Evolutionary conservation across 2,113 vertebrate genomes (phyloP).

Genomic region (Collichthys lucidus): DNA sequence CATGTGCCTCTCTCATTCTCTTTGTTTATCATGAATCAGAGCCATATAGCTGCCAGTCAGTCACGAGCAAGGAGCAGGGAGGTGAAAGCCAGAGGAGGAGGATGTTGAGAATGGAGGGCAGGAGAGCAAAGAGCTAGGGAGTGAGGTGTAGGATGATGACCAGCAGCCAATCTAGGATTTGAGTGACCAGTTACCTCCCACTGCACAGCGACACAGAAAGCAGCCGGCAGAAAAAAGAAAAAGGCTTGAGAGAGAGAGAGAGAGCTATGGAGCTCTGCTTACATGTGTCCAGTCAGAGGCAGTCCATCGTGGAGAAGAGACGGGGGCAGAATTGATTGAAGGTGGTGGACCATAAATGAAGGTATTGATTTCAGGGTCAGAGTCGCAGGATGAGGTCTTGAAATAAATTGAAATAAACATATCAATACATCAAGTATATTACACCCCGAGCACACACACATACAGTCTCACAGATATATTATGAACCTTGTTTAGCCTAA

Average conservation of each 20-base stretch:
- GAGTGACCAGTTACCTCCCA: constrained; percentile 70
- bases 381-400: constrained; percentile 80
- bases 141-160: constrained; percentile 52
- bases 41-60: constrained; percentile 51
- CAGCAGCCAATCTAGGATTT: constrained; percentile 63
- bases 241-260: constrained; percentile 15
- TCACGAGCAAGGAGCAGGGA: constrained; percentile 18
- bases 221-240: constrained; percentile 21
- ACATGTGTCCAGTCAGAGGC: constrained; percentile 77
- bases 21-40: constrained; percentile 68
- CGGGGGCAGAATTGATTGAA: constrained; percentile 79
- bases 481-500: constrained; percentile 80
- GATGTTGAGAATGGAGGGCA: constrained; percentile 15
- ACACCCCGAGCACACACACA: constrained; percentile 71
- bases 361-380: constrained; percentile 83
- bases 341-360: constrained; percentile 83
- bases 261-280: constrained; percentile 53
- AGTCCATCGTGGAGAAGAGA: constrained; percentile 66
- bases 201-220: constrained; percentile 53
- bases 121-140: constrained; percentile 24
- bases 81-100: constrained; percentile 20
- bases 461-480: constrained; percentile 73
- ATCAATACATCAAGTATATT: constrained; percentile 84
- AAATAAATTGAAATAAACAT: constrained; percentile 86
- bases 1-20: constrained; percentile 34